Evolutionary conservation across 1,140 invertebrate species (phyloP).

Genomic region (Thaumetopoea pityocampa): DNA sequence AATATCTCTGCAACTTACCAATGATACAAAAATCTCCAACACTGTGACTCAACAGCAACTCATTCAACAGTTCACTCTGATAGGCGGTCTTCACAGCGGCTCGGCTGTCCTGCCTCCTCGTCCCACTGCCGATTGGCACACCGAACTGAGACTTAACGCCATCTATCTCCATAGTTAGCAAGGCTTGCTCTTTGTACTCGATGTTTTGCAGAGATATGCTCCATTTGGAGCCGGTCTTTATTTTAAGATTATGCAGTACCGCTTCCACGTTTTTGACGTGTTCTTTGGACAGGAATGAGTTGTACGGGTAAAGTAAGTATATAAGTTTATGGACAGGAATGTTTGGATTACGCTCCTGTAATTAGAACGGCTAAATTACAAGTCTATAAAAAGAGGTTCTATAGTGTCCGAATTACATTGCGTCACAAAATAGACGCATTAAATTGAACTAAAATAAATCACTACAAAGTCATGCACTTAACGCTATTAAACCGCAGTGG

Average conservation of each 20-base stretch:
- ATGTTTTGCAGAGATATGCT: slow-evolving; percentile 42
- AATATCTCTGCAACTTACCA: slow-evolving; percentile 54
- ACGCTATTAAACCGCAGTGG: too few relatives aligned
- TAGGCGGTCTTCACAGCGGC: slow-evolving; percentile 84
- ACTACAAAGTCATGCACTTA: too few relatives aligned
- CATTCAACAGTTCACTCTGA: slow-evolving; percentile 87
- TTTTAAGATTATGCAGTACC: slow-evolving; percentile 80
- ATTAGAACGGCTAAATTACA: slow-evolving; percentile 27
- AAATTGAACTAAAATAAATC: too few relatives aligned
- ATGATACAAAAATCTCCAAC: slow-evolving; percentile 92
- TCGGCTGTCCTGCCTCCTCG: slow-evolving; percentile 26
- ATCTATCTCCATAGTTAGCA: slow-evolving; percentile 52
- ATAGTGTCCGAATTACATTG: too few relatives aligned
- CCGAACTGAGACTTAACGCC: slow-evolving; percentile 46
- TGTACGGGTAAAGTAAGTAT: slow-evolving; percentile 89
- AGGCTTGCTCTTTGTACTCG: slow-evolving; percentile 42
- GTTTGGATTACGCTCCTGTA: slow-evolving; percentile 82
- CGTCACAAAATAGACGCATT: too few relatives aligned
- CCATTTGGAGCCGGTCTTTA: slow-evolving; percentile 52
- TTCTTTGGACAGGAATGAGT: slow-evolving; percentile 85
- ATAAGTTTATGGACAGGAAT: slow-evolving; percentile 82
- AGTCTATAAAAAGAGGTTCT: not conserved
- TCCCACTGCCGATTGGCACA: slow-evolving; percentile 56
- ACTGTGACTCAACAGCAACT: slow-evolving; percentile 86
- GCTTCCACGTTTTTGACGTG: slow-evolving; percentile 82